phyloP scores from a whole-genome alignment of 2,888 invertebrate species.

The Drosophila merina region DNA sequence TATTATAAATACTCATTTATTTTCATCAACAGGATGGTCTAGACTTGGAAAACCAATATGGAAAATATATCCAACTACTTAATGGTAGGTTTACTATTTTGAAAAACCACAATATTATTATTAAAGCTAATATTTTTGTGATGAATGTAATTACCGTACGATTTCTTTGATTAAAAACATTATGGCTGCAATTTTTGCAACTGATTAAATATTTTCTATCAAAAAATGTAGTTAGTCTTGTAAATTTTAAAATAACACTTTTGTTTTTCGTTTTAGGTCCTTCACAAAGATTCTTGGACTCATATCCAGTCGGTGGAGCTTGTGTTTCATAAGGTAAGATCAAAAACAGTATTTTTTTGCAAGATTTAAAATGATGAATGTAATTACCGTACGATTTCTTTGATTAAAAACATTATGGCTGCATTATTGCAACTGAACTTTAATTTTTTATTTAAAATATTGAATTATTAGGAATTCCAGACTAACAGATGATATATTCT shows the following conservation, averaged over 20 bases:
- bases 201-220: conserved; percentile 38
- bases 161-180: conserved; percentile 59
- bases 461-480: background rate
- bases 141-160: conserved; percentile 73
- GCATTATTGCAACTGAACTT: conserved; percentile 68
- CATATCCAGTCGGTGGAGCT: background rate
- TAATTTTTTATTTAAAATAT: background rate
- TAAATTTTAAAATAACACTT: background rate
- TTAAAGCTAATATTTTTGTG: conserved; percentile 4
- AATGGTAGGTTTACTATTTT: conserved; percentile 34
- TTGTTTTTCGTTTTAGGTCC: background rate
- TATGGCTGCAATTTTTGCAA: conserved; percentile 69
- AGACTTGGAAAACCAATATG: background rate
- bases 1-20: too few relatives aligned
- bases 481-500: conserved; percentile 12
- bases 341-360: background rate
- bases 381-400: conserved; percentile 68
- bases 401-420: conserved; percentile 69
- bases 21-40: too few relatives aligned
- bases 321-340: conserved; percentile 19
- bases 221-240: background rate
- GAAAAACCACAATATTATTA: background rate
- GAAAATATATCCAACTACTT: background rate
- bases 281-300: background rate
- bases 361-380: conserved; percentile 48